Percentiles rank a stretch among this genome's conserved stretches.
These are phyloP conservation scores for Xestoiulus laeticollis DNA, from an alignment of 2,888 invertebrate species.

Conservation along the genomic window DNA sequence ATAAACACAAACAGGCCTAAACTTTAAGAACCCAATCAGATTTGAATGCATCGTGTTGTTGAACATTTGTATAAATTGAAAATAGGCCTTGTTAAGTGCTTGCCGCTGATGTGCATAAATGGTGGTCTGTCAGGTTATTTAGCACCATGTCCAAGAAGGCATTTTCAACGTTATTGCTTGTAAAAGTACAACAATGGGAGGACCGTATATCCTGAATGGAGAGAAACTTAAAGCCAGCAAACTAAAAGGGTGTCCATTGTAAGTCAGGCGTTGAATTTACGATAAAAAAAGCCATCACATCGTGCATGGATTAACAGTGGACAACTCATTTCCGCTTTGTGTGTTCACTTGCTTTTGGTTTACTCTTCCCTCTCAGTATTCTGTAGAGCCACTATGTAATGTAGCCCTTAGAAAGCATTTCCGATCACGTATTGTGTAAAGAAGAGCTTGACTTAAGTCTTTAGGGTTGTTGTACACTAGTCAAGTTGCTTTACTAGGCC, in stretches of 20 bases:
- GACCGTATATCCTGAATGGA: background rate
- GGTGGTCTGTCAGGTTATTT: constrained; percentile 26
- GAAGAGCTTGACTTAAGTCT: constrained; percentile 29
- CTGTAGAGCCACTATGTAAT: background rate
- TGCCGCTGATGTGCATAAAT: background rate
- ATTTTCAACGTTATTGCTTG: constrained; percentile 9
- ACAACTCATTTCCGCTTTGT: constrained; percentile 30
- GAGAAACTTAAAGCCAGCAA: background rate
- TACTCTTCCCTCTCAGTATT: constrained; percentile 13
- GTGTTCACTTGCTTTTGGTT: background rate
- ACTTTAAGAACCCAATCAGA: background rate
- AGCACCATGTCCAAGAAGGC: constrained; percentile 17
- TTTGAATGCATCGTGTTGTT: background rate
- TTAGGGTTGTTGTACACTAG: constrained; percentile 27
- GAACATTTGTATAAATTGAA: constrained; percentile 11
- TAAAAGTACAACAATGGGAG: background rate
- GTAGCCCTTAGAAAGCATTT: constrained; percentile 19
- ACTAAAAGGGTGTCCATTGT: constrained; percentile 26
- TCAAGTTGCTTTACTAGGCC: constrained; percentile 34
- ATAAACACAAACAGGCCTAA: too few relatives aligned
- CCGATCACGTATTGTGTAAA: constrained; percentile 45
- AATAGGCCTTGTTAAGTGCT: background rate
- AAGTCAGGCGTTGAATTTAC: constrained; percentile 9
- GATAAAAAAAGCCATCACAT: constrained; percentile 11
- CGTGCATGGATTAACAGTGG: constrained; percentile 46